Percentiles rank a stretch among this genome's conserved stretches.
These are phyloP conservation scores for Encarsia formosa DNA, from an alignment of 2,888 invertebrate genomes.

Conservation along the genomic window DNA sequence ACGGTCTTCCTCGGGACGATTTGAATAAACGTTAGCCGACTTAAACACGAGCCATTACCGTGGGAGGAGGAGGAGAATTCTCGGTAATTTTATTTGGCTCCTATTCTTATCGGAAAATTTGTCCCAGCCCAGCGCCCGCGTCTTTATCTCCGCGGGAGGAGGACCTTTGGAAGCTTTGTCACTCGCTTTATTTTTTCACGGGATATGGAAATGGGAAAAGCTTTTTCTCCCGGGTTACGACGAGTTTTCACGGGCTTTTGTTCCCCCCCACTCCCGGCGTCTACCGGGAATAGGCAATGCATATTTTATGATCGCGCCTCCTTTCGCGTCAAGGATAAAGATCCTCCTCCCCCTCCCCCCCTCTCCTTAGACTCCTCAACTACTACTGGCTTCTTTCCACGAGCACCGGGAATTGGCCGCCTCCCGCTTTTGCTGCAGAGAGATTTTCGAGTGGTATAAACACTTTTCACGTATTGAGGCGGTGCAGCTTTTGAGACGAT, in stretches of 20 bases:
- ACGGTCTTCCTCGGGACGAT: conserved; percentile 40
- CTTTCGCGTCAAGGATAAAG: neutral
- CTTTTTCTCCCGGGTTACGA: conserved; percentile 11
- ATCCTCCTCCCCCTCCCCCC: conserved; percentile 8
- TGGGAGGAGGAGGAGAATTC: conserved; percentile 35
- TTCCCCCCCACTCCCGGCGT: too few relatives aligned
- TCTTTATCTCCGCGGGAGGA: conserved; percentile 10
- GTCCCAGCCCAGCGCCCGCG: conserved; percentile 26
- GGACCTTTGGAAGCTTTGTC: neutral
- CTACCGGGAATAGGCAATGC: conserved; percentile 41
- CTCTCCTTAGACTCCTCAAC: neutral
- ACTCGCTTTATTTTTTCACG: conserved; percentile 22
- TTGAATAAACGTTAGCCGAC: conserved; percentile 45
- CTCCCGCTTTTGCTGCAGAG: too few relatives aligned
- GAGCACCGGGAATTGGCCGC: neutral
- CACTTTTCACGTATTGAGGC: too few relatives aligned
- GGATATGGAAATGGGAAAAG: conserved; percentile 42
- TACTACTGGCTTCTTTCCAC: neutral
- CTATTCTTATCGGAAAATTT: conserved; percentile 46
- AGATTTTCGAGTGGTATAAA: too few relatives aligned
- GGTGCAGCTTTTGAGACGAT: too few relatives aligned
- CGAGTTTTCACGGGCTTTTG: conserved; percentile 36
- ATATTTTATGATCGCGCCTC: conserved; percentile 42
- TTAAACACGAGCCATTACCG: conserved; percentile 43
- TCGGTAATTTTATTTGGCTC: conserved; percentile 42